Evolutionary conservation across 2,888 invertebrate genomes (phyloP).

Genomic region (Pegoplata infirma): DNA sequence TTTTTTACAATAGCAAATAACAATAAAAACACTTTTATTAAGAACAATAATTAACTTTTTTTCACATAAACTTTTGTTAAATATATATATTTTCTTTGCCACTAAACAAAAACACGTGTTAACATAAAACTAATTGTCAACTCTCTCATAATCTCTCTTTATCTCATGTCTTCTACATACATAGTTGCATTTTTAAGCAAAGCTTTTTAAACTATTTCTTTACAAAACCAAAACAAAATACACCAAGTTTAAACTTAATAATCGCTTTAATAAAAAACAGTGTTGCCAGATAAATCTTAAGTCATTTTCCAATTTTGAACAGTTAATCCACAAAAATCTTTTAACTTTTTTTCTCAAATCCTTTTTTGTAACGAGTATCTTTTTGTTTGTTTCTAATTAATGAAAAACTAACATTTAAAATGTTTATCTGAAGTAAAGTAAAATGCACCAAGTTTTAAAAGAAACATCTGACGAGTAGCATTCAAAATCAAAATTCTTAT

Average conservation of each 20-base stretch:
- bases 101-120: neutral
- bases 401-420: too few species aligned
- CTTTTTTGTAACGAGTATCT: too few species aligned
- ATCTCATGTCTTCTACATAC: neutral
- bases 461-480: too few species aligned
- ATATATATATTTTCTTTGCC: neutral
- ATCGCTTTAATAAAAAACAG: neutral
- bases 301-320: too few species aligned
- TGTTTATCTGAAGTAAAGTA: too few species aligned
- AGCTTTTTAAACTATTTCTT: neutral
- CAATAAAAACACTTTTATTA: neutral
- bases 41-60: conserved; percentile 9
- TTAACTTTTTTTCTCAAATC: too few species aligned
- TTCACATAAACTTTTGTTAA: neutral
- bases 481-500: too few species aligned
- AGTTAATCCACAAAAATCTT: too few species aligned
- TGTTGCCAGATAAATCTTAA: too few species aligned
- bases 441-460: too few species aligned
- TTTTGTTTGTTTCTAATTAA: too few species aligned
- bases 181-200: neutral
- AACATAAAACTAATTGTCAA: neutral
- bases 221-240: neutral
- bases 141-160: neutral
- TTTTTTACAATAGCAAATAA: conserved; percentile 3
- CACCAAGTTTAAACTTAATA: conserved; percentile 9